Percentiles rank a stretch among this genome's conserved stretches.
These are phyloP conservation scores for Pagrus major DNA, from an alignment of 2,113 vertebrate species.

Conservation along the genomic window DNA sequence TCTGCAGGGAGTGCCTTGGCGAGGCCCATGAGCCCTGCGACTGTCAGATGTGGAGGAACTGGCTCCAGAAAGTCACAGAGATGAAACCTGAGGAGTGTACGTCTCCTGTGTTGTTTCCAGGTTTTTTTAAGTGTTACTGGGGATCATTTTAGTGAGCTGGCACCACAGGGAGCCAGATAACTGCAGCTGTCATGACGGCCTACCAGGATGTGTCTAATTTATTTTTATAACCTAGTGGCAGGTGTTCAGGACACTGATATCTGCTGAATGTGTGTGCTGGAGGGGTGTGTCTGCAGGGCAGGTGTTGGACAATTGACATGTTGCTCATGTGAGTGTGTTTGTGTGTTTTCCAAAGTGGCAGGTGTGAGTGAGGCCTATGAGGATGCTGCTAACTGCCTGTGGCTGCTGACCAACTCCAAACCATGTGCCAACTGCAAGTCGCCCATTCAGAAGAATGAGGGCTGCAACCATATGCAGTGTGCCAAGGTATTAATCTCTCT, in stretches of 20 bases:
- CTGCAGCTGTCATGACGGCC: constrained; percentile 39
- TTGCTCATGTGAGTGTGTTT: constrained; percentile 15
- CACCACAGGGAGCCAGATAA: constrained; percentile 26
- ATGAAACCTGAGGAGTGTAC: constrained; percentile 89
- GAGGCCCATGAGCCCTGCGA: constrained; percentile 99
- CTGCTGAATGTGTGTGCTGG: constrained; percentile 25
- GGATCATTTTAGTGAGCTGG: constrained; percentile 25
- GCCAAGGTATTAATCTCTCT: constrained; percentile 88
- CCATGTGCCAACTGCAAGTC: constrained; percentile 99
- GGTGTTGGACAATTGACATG: constrained; percentile 30
- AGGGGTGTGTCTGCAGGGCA: constrained; percentile 21
- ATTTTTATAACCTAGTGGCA: constrained; percentile 33
- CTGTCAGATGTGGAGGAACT: constrained; percentile 98
- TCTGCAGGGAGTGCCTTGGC: constrained; percentile 94
- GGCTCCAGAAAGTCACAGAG: constrained; percentile 97
- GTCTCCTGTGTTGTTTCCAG: constrained; percentile 40
- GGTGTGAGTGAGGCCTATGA: constrained; percentile 98
- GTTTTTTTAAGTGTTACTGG: not conserved
- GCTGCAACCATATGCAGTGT: constrained; percentile 99
- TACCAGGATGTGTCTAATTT: constrained; percentile 35
- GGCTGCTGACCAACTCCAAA: constrained; percentile 98
- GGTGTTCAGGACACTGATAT: constrained; percentile 46
- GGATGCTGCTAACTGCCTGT: constrained; percentile 98
- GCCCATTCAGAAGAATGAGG: constrained; percentile 99
- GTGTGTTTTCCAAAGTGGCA: constrained; percentile 85